Evolutionary conservation across 2,888 invertebrate species (phyloP), one percentile per base, ranked within the genome.

Genomic region (Elegia similella): DNA sequence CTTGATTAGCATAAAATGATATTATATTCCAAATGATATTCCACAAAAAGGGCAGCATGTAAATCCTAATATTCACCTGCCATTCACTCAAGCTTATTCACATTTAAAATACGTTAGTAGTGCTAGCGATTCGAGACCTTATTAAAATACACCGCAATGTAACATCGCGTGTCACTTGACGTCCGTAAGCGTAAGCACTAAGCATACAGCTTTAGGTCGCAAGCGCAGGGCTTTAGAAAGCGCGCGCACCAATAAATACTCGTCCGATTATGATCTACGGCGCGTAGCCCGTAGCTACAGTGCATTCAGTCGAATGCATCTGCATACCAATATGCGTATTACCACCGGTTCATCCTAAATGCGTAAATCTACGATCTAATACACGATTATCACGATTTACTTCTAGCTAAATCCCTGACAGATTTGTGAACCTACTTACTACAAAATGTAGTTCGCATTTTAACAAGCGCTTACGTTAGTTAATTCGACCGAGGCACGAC

Each of bases 191-290:
- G 78, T 50, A 16, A 50, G 38, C 50, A 50, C 50, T 50, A 50
- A 75, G 77, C 70, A 72, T 73, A 72, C 71, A 70, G 80, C 76
- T 75, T 79, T 75, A 75, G 58, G 55, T 60, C 59, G 66, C 62
- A 50, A 56, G 67, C 66, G 69, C 71, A 65, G 61, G 68, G 75
- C 77, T 78, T 78, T 87, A 88, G 88, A 89, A 88, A 90, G 88
- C 81, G 82, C 75, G 75, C 78, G 72, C 77, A 80, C 84, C 82
- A 84, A 88, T 89, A 90, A 89, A 91, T 88, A 88, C 82, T 81
- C 79, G 83, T 84, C 84, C 78, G 89, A 89, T 89, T 88, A 87
- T 90, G 89, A 90, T 90, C 91, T 91, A 89, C 89, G 87, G 78
- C 82, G 82, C 88, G 88, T 88, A 89, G 88, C 86, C 88, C 85